These are phyloP conservation scores for Nipponacmea schrenckii DNA, from an alignment of 2,888 invertebrate species.

Conservation along the genomic window DNA sequence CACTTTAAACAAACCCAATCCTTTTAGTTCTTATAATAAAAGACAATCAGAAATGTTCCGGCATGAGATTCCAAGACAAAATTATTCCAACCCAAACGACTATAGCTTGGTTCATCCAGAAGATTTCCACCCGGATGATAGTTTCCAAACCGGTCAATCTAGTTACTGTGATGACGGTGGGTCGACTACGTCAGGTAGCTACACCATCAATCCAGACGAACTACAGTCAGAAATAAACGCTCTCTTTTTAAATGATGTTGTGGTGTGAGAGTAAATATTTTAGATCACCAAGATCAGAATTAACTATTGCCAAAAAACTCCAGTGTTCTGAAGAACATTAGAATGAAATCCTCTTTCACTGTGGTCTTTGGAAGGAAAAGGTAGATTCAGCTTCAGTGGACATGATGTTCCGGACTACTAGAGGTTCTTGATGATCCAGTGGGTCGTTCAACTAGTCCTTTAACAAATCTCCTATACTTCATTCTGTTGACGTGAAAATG, in stretches of 20 bases:
- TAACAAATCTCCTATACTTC: too few relatives aligned
- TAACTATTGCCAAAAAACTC: too few relatives aligned
- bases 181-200: slow-evolving; percentile 36
- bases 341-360: too few relatives aligned
- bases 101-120: neutral
- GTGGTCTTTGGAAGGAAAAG: too few relatives aligned
- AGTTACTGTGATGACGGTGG: slow-evolving; percentile 28
- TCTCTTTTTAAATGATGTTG: slow-evolving; percentile 15
- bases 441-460: too few relatives aligned
- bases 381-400: too few relatives aligned
- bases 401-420: too few relatives aligned
- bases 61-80: neutral
- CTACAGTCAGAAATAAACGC: slow-evolving; percentile 32
- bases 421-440: too few relatives aligned
- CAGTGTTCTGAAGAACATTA: too few relatives aligned
- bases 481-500: too few relatives aligned
- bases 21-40: neutral
- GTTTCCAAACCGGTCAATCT: slow-evolving; percentile 12
- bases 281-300: too few relatives aligned
- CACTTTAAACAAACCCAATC: neutral
- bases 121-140: neutral
- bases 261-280: neutral
- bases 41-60: neutral
- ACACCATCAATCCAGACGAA: slow-evolving; percentile 34
- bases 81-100: neutral